Evolutionary conservation across 2,888 invertebrate genomes (phyloP).

Genomic region (Caenorhabditis sinica): DNA sequence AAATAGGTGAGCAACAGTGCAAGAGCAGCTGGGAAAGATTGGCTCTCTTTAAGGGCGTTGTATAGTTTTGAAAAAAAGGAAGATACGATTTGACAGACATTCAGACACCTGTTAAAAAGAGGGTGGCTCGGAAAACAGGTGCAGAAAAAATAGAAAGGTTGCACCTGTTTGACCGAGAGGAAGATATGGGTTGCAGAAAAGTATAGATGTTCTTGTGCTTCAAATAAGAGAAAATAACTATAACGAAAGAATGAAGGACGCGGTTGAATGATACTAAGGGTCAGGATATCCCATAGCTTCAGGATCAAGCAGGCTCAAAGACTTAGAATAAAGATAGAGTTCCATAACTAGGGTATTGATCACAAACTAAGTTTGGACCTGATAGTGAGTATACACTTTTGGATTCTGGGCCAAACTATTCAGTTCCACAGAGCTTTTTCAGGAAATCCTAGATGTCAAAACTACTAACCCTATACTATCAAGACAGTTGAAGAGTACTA

Average conservation of each 20-base stretch:
- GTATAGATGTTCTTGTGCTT: not conserved
- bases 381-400: too few relatives aligned
- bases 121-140: conserved; percentile 36
- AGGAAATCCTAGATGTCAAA: not conserved
- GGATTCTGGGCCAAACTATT: too few relatives aligned
- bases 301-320: too few relatives aligned
- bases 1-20: not conserved
- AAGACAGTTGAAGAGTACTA: too few relatives aligned
- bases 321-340: too few relatives aligned
- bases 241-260: too few relatives aligned
- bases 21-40: not conserved
- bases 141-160: conserved; percentile 4
- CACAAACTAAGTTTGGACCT: too few relatives aligned
- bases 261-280: too few relatives aligned
- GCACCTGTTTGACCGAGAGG: conserved; percentile 7
- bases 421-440: not conserved
- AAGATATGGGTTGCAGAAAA: not conserved
- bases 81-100: not conserved
- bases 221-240: too few relatives aligned
- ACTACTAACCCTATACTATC: too few relatives aligned
- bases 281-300: too few relatives aligned
- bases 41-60: not conserved
- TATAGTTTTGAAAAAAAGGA: not conserved
- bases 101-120: conserved; percentile 5
- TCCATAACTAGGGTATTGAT: too few relatives aligned